Base-by-base conservation (phyloP, 92 coral and sea anemone species). In the Epizoanthus scotinus region DNA sequence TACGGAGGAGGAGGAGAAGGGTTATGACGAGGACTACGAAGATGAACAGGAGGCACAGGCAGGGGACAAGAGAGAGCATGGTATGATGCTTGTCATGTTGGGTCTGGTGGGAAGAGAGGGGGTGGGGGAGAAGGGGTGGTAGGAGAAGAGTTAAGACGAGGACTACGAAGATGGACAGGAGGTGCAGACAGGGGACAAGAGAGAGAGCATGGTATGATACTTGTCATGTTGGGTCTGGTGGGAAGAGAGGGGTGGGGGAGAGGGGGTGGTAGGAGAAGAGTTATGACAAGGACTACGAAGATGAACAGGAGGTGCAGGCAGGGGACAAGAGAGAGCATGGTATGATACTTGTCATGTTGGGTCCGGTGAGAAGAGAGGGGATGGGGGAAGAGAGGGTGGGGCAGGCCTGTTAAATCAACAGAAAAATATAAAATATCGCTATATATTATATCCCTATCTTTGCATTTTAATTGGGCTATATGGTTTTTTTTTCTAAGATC, bases 231-330 rank as follows among this genome's bases (percentile, higher is more conserved):
- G n/a, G n/a, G n/a, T n/a, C n/a, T n/a, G n/a, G n/a, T n/a, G n/a
- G n/a, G n/a, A n/a, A n/a, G n/a, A n/a, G n/a, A n/a, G n/a, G n/a
- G n/a, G n/a, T n/a, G n/a, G n/a, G n/a, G n/a, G n/a, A n/a, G 87
- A 89, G 78, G 89, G 86, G 28, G 98, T n/a, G n/a, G n/a, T n/a
- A 91, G 29, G 98, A 94, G 26, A 84, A 83, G 50, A 89, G 89
- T 31, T 90, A 88, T 61, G 89, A 84, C 26, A 86, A 88, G 24
- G 93, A 87, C 7, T 75, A 61, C 27, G 94, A 90, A n/a, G 93
- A 73, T 36, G 89, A 86, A 22, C 88, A 92, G 44, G 94, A 92
- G n/a, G n/a, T n/a, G 27, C 97, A 89, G 77, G 85, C 71, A 40
- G 93, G 84, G 24, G 97, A 92, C 42, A 87, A 88, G 57, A 83